Evolutionary conservation across 1,140 invertebrate species (phyloP), one percentile per base, ranked within the genome.

Genomic region (Cyclargus thomasi): DNA sequence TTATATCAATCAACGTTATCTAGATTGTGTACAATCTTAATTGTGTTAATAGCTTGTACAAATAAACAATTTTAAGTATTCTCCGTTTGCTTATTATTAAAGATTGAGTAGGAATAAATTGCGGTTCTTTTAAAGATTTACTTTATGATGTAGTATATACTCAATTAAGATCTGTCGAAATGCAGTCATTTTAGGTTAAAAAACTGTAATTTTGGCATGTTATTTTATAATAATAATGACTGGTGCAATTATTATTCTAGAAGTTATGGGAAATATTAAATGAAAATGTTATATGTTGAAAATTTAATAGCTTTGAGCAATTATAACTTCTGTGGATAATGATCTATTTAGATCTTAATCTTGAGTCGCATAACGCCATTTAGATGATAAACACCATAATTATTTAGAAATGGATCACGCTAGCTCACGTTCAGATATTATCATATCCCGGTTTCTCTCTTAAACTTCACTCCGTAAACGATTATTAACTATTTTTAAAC

Each of bases 1-100:
- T 80, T 70, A 74, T 78, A 90, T 88, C 83, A 86, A 90, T 88
- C 87, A 90, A 84, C 63, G 47, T 57, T 47, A 47, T 47, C 39
- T 47, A 0, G 39, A 47, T 47, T 14, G 39, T 14, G 39, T 47
- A 16, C 2, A 47, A 47, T 47, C 39, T 47, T 47, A 47, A 47
- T 47, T 47, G 39, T 47, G 39, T 47, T 47, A 47, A 47, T 47
- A 47, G 39, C 39, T 16, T 14, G 39, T 47, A 47, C 10, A 47
- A 47, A 47, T 47, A 47, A 8, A 47, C 14, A 47, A 8, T 47
- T 47, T 47, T 16, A 8, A 14, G 14, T 47, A 16, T 16, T 47
- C 39, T 47, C 8, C 10, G 14, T 47, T 8, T 47, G 11, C 14
- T 47, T 47, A 16, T 14, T 47, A 47, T 47, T 47, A 8, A 29